Conservation (phyloP, 1,140 invertebrate species). For the Musca domestica region DNA sequence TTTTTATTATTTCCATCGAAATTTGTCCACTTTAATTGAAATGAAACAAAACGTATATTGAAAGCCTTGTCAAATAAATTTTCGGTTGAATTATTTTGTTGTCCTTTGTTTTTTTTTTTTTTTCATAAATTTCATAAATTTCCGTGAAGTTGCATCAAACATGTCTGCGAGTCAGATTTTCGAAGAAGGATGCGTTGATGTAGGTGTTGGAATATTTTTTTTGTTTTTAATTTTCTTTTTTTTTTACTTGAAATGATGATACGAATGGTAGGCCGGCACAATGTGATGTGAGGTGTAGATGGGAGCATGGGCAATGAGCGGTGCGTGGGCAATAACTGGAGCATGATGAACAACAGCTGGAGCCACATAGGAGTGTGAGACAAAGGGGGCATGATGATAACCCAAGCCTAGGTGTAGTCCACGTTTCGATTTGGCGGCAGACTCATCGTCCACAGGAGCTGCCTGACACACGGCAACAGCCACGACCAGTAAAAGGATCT, state of each 20-base stretch:
- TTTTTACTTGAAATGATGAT: conserved; percentile 38
- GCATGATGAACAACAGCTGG: conserved; percentile 40
- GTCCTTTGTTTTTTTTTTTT: no score
- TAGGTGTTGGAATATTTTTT: no score
- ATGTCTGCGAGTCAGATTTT: no score
- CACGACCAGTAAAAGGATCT: conserved; percentile 34
- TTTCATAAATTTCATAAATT: no score
- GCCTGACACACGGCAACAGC: conserved; percentile 34
- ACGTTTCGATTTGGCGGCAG: conserved; percentile 41
- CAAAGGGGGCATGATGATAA: conserved; percentile 47
- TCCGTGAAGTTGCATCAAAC: no score
- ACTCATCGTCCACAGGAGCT: conserved; percentile 38
- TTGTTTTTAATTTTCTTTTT: no score
- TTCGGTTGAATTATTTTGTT: no score
- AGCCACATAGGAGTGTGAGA: conserved; percentile 42
- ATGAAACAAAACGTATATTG: no score
- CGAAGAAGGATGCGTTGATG: no score
- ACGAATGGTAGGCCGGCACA: conserved; percentile 43
- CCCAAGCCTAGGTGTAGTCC: conserved; percentile 41
- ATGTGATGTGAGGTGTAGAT: conserved; percentile 38
- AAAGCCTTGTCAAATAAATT: no score
- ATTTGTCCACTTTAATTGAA: no score
- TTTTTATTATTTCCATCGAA: no score
- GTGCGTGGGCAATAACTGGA: conserved; percentile 27
- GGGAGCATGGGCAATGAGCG: conserved; percentile 27